A percentile compares a stretch with the other conserved stretches of the same genome.
phyloP scores from a whole-genome alignment of 1,140 invertebrate species.

The Caenorhabditis inopinata region DNA sequence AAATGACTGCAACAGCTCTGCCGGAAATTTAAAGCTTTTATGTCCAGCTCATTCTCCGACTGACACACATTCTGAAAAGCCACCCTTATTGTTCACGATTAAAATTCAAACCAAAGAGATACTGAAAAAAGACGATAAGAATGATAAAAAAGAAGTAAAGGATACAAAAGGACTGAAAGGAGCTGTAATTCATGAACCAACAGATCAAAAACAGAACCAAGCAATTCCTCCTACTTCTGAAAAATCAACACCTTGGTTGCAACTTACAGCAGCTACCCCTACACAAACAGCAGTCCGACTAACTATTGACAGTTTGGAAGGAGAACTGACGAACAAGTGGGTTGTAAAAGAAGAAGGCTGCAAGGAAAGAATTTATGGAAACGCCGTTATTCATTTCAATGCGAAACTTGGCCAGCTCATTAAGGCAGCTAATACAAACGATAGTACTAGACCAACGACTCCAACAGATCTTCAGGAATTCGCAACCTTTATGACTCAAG shows the following conservation, averaged over 20 bases:
- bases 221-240: neutral
- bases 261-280: slow-evolving; percentile 94
- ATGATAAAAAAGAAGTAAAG: neutral
- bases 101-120: slow-evolving; percentile 36
- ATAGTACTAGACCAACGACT: slow-evolving; percentile 24
- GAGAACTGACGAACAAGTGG: slow-evolving; percentile 68
- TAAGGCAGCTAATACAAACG: slow-evolving; percentile 67
- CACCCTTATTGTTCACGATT: neutral
- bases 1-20: neutral
- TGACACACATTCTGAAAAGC: neutral
- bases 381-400: slow-evolving; percentile 89
- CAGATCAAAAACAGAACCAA: neutral
- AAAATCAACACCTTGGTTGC: slow-evolving; percentile 73
- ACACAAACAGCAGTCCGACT: slow-evolving; percentile 91
- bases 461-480: slow-evolving; percentile 61
- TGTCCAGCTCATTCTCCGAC: neutral
- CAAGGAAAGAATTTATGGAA: slow-evolving; percentile 81
- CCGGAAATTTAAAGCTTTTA: neutral
- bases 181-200: neutral
- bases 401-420: slow-evolving; percentile 89
- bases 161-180: neutral
- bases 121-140: slow-evolving; percentile 31
- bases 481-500: slow-evolving; percentile 63
- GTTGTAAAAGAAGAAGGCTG: slow-evolving; percentile 55
- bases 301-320: slow-evolving; percentile 77